Conservation (phyloP, 2,113 vertebrate genomes). For the Phainopepla nitens region DNA sequence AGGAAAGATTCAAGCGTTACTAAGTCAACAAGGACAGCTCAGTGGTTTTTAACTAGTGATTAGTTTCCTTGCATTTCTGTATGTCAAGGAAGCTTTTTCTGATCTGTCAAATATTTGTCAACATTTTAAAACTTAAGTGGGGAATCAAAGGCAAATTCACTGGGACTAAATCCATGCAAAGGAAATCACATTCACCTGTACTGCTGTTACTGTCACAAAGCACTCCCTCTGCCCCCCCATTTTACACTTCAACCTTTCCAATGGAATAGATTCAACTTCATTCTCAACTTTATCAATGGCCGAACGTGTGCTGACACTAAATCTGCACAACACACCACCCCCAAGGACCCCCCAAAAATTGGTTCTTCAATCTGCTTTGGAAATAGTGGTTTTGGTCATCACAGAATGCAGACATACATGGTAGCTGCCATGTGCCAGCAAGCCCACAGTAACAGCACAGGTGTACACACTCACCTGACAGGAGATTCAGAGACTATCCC, state of each 20-base stretch:
- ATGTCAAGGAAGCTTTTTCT: not conserved
- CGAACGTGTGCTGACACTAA: not conserved
- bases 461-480: not conserved
- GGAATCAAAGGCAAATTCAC: not conserved
- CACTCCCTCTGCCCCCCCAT: not conserved
- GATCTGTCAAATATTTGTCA: not conserved
- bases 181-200: not conserved
- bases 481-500: not conserved
- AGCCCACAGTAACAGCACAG: not conserved
- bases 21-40: not conserved
- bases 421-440: not conserved
- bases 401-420: not conserved
- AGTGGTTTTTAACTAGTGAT: not conserved
- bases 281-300: not conserved
- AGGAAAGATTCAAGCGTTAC: not conserved
- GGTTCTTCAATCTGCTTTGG: not conserved
- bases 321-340: not conserved
- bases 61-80: not conserved
- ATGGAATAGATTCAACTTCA: not conserved
- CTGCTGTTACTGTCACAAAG: not conserved
- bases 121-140: not conserved
- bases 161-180: not conserved
- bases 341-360: fast-evolving
- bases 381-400: not conserved
- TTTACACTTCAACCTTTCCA: not conserved